phyloP scores from a whole-genome alignment of 2,113 vertebrate genomes.

The Tinamus guttatus region DNA sequence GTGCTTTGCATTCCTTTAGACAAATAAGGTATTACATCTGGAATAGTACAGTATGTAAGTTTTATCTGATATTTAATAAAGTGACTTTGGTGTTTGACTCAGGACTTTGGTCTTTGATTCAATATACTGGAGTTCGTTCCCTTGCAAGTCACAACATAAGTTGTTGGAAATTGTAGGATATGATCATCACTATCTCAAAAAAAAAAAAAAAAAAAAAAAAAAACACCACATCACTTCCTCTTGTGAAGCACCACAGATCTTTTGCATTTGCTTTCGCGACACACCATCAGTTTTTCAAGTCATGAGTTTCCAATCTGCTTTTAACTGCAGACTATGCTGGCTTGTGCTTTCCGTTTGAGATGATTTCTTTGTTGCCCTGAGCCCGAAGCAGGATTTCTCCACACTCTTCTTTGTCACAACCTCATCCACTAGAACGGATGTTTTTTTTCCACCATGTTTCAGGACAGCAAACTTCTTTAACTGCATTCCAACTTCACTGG shows the following conservation, averaged over 20 bases:
- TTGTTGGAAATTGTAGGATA: accelerated
- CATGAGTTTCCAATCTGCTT: not conserved
- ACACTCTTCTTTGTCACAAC: conserved; percentile 6
- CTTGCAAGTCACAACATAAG: no score
- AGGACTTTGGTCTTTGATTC: no score
- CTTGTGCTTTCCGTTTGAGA: conserved; percentile 2
- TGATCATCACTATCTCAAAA: not conserved
- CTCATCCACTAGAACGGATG: not conserved
- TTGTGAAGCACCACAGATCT: not conserved
- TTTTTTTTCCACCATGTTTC: not conserved
- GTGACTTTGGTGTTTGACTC: no score
- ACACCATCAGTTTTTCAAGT: not conserved
- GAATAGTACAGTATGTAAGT: no score
- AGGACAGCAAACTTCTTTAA: conserved; percentile 51
- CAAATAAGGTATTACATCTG: no score
- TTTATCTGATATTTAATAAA: no score
- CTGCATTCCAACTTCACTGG: conserved; percentile 63
- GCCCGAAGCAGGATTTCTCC: not conserved
- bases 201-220: not conserved
- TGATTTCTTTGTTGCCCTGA: conserved; percentile 4
- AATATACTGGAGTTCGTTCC: no score
- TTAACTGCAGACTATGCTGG: not conserved
- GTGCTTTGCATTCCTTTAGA: no score
- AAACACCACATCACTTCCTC: not conserved
- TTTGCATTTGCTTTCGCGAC: not conserved